Conservation (phyloP, 2,113 vertebrate species). For the Steatornis caripensis region DNA sequence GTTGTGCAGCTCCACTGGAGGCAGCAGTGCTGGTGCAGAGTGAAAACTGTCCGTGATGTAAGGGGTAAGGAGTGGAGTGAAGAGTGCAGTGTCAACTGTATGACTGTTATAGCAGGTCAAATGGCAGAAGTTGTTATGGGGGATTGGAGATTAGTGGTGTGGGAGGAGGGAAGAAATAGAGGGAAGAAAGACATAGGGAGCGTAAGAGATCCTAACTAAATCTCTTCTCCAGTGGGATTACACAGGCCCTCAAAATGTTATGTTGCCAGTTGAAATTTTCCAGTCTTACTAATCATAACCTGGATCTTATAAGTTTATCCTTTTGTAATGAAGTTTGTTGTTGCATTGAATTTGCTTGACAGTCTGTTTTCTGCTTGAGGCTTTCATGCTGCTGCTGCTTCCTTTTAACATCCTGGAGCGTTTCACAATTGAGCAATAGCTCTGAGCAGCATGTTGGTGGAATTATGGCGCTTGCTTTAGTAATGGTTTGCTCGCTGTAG, state of each 20-base stretch:
- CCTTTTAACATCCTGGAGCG: slow-evolving; percentile 9
- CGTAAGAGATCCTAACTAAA: background rate
- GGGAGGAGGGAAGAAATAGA: background rate
- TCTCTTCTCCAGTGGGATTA: background rate
- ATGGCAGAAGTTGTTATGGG: background rate
- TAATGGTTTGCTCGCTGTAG: slow-evolving; percentile 36
- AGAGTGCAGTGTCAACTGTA: background rate
- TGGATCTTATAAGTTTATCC: background rate
- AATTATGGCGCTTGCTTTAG: slow-evolving; percentile 2
- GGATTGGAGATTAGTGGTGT: background rate
- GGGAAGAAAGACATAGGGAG: accelerated
- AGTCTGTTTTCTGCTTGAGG: slow-evolving; percentile 12
- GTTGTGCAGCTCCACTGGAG: background rate
- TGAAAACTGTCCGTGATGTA: background rate
- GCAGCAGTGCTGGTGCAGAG: background rate
- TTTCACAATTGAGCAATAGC: slow-evolving; percentile 53
- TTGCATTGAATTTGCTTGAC: background rate
- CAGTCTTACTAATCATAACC: background rate
- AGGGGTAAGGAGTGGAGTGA: background rate
- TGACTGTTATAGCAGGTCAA: background rate
- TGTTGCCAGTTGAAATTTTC: background rate
- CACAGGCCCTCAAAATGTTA: background rate
- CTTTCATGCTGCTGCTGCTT: slow-evolving; percentile 34
- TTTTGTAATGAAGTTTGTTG: background rate
- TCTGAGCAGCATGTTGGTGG: slow-evolving; percentile 24